Percentiles rank a stretch among this genome's conserved stretches.
Evolutionary conservation across 1,140 invertebrate genomes (phyloP).

Genomic region (Diuraphis noxia): DNA sequence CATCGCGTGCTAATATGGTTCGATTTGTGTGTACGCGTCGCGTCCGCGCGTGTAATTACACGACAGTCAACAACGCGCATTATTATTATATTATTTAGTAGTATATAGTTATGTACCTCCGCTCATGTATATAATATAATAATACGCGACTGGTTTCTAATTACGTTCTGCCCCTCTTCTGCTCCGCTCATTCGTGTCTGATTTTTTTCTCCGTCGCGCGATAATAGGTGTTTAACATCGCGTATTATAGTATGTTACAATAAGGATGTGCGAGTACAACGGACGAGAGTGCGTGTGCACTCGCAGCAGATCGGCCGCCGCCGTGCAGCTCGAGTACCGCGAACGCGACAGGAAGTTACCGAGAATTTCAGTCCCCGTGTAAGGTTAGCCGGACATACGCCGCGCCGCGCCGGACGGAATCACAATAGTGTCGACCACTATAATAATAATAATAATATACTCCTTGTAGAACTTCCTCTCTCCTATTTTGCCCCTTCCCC

Average conservation of each 20-base stretch:
- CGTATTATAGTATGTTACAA: neutral
- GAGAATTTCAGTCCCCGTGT: constrained; percentile 22
- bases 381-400: constrained; percentile 19
- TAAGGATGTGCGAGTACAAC: neutral
- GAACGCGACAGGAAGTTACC: constrained; percentile 30
- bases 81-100: neutral
- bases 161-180: neutral
- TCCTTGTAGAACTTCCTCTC: neutral
- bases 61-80: neutral
- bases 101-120: neutral
- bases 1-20: constrained; percentile 46
- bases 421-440: neutral
- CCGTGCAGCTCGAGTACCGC: neutral
- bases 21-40: constrained; percentile 26
- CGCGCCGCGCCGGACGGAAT: constrained; percentile 19
- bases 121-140: neutral
- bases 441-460: neutral
- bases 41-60: constrained; percentile 42
- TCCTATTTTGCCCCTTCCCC: neutral
- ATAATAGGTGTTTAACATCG: constrained; percentile 25
- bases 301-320: neutral
- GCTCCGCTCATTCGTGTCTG: neutral
- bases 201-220: constrained; percentile 7
- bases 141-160: constrained; percentile 43
- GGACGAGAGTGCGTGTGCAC: neutral